Conservation (phyloP, 2,888 invertebrate genomes). For the Aphodius granarius region DNA sequence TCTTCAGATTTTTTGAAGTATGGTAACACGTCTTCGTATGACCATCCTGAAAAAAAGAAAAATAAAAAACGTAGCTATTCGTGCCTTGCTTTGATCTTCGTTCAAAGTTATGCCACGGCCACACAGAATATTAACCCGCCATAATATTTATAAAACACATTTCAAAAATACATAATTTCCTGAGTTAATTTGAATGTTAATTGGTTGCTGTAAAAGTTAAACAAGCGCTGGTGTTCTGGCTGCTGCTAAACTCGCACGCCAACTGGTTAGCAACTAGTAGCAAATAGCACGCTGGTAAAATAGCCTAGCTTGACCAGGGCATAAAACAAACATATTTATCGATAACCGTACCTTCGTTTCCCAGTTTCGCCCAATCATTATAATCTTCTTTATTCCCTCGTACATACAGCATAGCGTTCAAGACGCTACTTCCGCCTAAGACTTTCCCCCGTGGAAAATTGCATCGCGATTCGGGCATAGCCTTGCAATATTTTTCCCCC, state of each 20-base stretch:
- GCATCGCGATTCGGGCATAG: slow-evolving; percentile 66
- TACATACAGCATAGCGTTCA: slow-evolving; percentile 90
- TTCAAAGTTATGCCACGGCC: too few relatives aligned
- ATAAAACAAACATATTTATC: neutral
- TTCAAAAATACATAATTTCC: too few relatives aligned
- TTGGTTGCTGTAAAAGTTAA: too few relatives aligned
- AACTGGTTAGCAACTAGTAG: too few relatives aligned
- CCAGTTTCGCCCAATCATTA: slow-evolving; percentile 78
- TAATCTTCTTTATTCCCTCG: slow-evolving; percentile 50
- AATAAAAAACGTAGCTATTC: too few relatives aligned
- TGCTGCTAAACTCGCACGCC: too few relatives aligned
- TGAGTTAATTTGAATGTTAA: too few relatives aligned
- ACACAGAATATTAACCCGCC: too few relatives aligned
- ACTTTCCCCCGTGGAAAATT: slow-evolving; percentile 81
- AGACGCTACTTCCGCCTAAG: slow-evolving; percentile 77
- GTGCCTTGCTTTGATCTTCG: neutral
- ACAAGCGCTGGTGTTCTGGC: too few relatives aligned
- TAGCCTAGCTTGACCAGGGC: too few relatives aligned
- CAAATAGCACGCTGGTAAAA: too few relatives aligned
- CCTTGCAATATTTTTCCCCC: slow-evolving; percentile 66
- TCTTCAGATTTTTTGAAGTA: slow-evolving; percentile 84
- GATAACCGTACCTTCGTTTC: slow-evolving; percentile 52
- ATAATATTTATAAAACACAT: too few relatives aligned
- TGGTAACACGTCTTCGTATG: slow-evolving; percentile 70
- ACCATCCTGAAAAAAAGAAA: slow-evolving; percentile 66